Conservation (phyloP, 2,888 invertebrate genomes). For the Achlya flavicornis region DNA sequence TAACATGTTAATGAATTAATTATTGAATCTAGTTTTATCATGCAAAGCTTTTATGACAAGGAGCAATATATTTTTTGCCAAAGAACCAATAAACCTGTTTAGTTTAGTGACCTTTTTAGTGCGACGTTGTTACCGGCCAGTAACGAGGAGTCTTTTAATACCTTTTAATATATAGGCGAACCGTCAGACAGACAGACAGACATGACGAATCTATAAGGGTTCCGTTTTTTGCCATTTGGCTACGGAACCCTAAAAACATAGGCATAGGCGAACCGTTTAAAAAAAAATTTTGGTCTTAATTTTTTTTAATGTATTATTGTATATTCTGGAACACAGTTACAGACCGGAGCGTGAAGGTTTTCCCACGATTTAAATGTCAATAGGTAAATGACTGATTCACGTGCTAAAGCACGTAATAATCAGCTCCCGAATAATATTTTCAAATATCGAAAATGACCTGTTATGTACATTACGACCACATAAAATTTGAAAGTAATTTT, state of each 20-base stretch:
- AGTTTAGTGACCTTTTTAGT: conserved; percentile 26
- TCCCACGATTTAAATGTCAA: too few relatives aligned
- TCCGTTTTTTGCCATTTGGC: too few relatives aligned
- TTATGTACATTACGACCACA: neutral
- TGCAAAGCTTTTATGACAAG: neutral
- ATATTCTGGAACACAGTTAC: too few relatives aligned
- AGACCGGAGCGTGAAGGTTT: too few relatives aligned
- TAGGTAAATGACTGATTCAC: too few relatives aligned
- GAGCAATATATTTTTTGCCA: neutral
- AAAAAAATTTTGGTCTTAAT: neutral
- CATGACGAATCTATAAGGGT: too few relatives aligned
- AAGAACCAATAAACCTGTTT: conserved; percentile 34
- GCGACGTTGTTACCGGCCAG: conserved; percentile 13
- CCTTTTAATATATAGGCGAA: too few relatives aligned
- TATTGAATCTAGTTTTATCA: neutral
- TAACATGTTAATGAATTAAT: neutral
- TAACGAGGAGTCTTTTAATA: conserved; percentile 15
- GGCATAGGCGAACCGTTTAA: too few relatives aligned
- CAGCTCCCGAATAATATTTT: too few relatives aligned
- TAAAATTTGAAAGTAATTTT: conserved; percentile 25
- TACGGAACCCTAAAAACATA: too few relatives aligned
- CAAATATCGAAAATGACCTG: neutral
- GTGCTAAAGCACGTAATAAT: too few relatives aligned
- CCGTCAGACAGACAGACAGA: neutral
- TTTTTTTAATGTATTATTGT: neutral